Evolutionary conservation across 2,797 vertebrate species (phyloP), one percentile per base, ranked within the genome.

Genomic region (Pseudocheirus occidentalis): DNA sequence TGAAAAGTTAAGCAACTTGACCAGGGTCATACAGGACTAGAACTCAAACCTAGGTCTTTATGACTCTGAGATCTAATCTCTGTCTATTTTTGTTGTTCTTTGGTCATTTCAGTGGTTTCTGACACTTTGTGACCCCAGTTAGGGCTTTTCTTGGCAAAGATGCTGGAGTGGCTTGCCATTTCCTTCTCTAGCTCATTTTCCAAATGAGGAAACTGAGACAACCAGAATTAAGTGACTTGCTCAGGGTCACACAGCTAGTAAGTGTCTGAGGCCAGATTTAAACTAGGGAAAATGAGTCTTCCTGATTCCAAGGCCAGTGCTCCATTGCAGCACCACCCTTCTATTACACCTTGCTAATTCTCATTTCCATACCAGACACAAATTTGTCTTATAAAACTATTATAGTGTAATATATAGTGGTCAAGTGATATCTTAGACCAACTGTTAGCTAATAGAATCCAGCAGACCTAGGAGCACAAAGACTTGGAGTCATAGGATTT

Each of bases 351-450:
- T 46, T 27, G 4, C 6, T 24, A 1, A 46, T 81, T 46, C 40
- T 24, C 73, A 46, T 81, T 81, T 81, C 21, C 40, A 90, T 66
- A 31, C 16, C 91, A 12, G 90, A 16, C 62, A 4, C 54, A 94
- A 94, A 1, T 18, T 24, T 18, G 28, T 10, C 40, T 93, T 95
- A 95, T 94, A 92, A 28, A 55, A 94, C 94, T 95, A 93, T 58
- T 0, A 94, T 58, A 91, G 5, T 52, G 1, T 13, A 91, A 95
- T 95, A 55, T 53, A 14, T 11, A 62, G 92, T 59, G 89, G 93
- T 90, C 90, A 92, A 24, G 46, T 81, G 92, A 97, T 55, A 91
- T 94, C 29, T 59, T 87, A 73, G 4, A 59, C 0, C 27, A 92
- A 62, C 58, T 95, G 95, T 73, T 81, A 55, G 34, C 14, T 93